Evolutionary conservation across 2,797 vertebrate species (phyloP).

Genomic region (Mormyrus proboscirostris): DNA sequence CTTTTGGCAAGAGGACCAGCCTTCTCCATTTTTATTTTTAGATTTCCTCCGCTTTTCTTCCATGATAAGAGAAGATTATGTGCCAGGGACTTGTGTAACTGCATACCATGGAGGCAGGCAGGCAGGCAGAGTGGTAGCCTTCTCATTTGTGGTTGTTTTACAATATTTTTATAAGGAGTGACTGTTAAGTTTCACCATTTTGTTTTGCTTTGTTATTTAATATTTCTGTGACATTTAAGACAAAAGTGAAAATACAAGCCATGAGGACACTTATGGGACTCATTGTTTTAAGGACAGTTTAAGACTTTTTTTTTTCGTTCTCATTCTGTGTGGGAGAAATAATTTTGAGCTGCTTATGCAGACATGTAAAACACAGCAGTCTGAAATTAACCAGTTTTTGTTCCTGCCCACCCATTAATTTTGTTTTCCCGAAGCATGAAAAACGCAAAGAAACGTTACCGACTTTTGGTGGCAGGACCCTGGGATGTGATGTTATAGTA

Average conservation of each 20-base stretch:
- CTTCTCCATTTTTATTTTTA: not conserved
- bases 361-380: conserved; percentile 33
- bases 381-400: conserved; percentile 18
- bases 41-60: conserved; percentile 11
- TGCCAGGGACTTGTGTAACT: conserved; percentile 12
- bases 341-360: conserved; percentile 41
- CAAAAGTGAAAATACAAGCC: not conserved
- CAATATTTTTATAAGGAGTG: conserved; percentile 25
- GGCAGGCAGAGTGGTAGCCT: conserved; percentile 8
- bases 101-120: conserved; percentile 22
- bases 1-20: conserved; percentile 24
- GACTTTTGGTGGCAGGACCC: not conserved
- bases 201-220: conserved; percentile 36
- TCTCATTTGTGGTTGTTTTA: conserved; percentile 45
- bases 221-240: conserved; percentile 6
- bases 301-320: not conserved
- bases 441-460: not conserved
- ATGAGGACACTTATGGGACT: not conserved
- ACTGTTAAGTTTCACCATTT: conserved; percentile 39
- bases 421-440: not conserved
- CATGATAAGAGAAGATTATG: not conserved
- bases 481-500: not conserved
- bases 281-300: not conserved
- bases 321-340: not conserved
- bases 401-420: not conserved